Conservation (phyloP, 2,797 vertebrate species). For the Anniella stebbinsi region DNA sequence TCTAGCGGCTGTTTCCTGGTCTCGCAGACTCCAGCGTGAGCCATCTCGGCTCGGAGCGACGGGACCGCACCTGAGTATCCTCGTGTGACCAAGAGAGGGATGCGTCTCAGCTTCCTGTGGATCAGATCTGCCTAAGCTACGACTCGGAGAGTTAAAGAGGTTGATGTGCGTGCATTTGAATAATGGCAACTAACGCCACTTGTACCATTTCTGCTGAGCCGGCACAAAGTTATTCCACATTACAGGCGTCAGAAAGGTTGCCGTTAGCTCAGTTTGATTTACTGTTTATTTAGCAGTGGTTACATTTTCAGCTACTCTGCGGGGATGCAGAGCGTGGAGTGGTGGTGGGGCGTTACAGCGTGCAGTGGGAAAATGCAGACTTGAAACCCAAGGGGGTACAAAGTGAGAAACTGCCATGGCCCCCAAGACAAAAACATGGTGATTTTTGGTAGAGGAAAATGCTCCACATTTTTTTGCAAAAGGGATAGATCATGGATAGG, state of each 20-base stretch:
- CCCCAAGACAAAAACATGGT: too few species aligned
- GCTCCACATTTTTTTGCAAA: too few species aligned
- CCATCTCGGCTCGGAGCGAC: neutral
- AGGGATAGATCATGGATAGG: neutral
- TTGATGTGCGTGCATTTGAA: constrained; percentile 32
- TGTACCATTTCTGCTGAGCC: constrained; percentile 54
- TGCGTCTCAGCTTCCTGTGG: neutral
- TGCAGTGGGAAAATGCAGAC: neutral
- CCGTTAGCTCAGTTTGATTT: neutral
- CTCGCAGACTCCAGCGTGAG: accelerated
- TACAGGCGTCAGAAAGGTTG: constrained; percentile 32
- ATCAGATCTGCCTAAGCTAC: neutral
- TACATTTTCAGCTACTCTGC: constrained; percentile 43
- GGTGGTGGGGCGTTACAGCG: neutral
- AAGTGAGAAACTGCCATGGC: neutral
- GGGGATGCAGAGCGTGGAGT: neutral
- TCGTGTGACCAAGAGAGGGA: neutral
- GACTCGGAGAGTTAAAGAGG: constrained; percentile 4
- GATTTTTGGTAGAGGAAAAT: too few species aligned
- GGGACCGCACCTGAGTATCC: accelerated
- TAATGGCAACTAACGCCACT: constrained; percentile 44
- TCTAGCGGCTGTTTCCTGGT: constrained; percentile 10
- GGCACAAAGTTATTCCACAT: constrained; percentile 32
- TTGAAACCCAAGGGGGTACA: neutral
- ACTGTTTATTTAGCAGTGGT: constrained; percentile 46